Evolutionary conservation across 1,140 invertebrate genomes (phyloP), one percentile per base, ranked within the genome.

Genomic region (Drosophila parvula): DNA sequence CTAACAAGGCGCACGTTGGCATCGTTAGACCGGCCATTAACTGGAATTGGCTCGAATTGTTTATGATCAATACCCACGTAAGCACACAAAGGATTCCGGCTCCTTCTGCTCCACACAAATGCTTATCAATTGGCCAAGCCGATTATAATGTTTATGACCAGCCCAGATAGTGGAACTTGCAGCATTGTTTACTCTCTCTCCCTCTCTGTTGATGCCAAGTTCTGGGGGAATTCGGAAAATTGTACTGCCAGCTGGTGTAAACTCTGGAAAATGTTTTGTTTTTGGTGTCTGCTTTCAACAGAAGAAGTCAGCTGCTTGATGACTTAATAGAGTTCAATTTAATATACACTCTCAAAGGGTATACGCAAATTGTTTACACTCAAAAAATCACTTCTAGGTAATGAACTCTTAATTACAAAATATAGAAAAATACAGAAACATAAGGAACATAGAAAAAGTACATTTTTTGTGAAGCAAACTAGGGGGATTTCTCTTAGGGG

Each of bases 1-100:
- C 65, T 48, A 71, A 73, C 65, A 50, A 58, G 69, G 53, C 65
- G 69, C 69, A 73, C 69, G 69, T 71, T 73, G 36, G 16, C 69
- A 41, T 73, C 69, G 67, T 73, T 73, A 73, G 53, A 6, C 1
- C 9, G 18, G 22, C 65, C 69, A 73, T 73, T 59, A 73, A 71
- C 67, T 73, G 69, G 67, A 73, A 73, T 73, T 73, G 69, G 51
- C 22, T 73, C 44, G 69, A 71, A 71, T 59, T 71, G 69, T 73
- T 73, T 71, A 73, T 73, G 38, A 38, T 53, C 65, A 71, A 36
- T 30, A 58, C 28, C 48, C 34, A 50, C 38, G 45, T 40, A 65
- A 34, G 16, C 61, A 36, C 47, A 53, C 53, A 59, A 58, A 71
- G 53, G 65, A 58, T 57, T 58, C 30, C 18, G 10, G 27, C 48